Percentiles rank a stretch among this genome's conserved stretches.
Conservation (phyloP, 2,888 invertebrate genomes). For the Rotaria macrura region DNA sequence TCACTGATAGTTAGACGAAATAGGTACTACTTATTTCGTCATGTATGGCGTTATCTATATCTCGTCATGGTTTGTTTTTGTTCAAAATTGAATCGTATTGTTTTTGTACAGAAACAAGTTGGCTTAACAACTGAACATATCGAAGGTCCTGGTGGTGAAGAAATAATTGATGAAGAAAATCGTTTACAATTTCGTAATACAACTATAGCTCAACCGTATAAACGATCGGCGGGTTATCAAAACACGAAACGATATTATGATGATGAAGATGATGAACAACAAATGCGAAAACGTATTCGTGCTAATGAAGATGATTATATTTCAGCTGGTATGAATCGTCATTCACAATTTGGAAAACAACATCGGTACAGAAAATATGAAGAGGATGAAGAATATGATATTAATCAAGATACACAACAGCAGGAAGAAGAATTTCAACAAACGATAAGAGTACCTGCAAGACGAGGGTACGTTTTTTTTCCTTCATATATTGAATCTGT, state of each 20-base stretch:
- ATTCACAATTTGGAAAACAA: neutral
- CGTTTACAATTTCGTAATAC: conserved; percentile 15
- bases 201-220: neutral
- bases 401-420: neutral
- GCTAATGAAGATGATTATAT: neutral
- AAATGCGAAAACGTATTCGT: neutral
- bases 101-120: neutral
- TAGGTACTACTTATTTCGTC: no score
- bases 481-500: no score
- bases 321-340: neutral
- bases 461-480: neutral
- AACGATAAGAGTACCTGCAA: neutral
- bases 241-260: neutral
- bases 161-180: conserved; percentile 18
- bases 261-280: neutral
- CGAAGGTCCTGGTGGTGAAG: conserved; percentile 16
- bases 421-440: neutral
- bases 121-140: conserved; percentile 1
- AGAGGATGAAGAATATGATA: neutral
- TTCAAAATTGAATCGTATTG: neutral
- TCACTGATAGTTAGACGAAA: no score
- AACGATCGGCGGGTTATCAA: neutral
- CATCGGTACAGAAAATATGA: neutral
- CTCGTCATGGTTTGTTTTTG: no score
- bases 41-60: no score